Evolutionary conservation across 2,113 vertebrate genomes (phyloP).

Genomic region (Noctilio leporinus): DNA sequence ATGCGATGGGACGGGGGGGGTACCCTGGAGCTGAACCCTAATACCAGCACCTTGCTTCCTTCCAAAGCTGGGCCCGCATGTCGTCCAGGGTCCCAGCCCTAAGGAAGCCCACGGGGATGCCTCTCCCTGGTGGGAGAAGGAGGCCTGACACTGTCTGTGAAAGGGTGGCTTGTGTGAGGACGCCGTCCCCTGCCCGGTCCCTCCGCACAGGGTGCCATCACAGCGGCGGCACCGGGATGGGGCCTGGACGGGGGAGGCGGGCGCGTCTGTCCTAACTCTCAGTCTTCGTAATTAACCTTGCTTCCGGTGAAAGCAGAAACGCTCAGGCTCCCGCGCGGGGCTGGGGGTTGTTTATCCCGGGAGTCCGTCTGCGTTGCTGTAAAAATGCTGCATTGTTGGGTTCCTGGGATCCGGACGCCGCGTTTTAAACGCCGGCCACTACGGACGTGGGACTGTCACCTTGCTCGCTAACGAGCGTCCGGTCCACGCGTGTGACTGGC

Average conservation of each 20-base stretch:
- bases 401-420: background rate
- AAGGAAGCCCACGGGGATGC: background rate
- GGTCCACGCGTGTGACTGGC: background rate
- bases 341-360: background rate
- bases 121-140: too few species aligned
- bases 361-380: background rate
- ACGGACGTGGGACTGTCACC: too few species aligned
- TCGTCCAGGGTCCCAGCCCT: background rate
- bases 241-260: background rate
- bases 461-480: too few species aligned
- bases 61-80: rapidly evolving
- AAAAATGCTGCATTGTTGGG: background rate
- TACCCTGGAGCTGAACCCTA: rapidly evolving
- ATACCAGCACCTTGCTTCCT: background rate
- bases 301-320: background rate
- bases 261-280: background rate
- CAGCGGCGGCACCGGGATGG: rapidly evolving
- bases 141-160: rapidly evolving
- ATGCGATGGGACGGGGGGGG: background rate
- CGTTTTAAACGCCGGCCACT: background rate
- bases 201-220: rapidly evolving
- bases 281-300: background rate
- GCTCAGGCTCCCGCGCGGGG: background rate
- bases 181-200: background rate
- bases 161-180: background rate